Evolutionary conservation across 2,888 invertebrate species (phyloP), one percentile per base, ranked within the genome.

Genomic region (Agriotes lineatus): DNA sequence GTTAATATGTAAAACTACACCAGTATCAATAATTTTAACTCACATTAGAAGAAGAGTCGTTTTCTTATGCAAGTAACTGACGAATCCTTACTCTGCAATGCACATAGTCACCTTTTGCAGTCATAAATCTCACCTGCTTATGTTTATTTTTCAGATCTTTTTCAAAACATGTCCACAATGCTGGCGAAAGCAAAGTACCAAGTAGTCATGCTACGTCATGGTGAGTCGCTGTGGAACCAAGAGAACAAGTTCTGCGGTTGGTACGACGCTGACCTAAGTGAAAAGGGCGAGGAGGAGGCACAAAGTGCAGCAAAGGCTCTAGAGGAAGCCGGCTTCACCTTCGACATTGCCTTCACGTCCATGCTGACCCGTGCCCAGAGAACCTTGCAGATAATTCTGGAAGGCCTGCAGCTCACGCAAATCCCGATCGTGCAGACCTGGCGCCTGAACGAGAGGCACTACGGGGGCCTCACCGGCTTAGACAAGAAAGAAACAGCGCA

Each of bases 381-480:
- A 67, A 95, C 95, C 0, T 83, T 95, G 39, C 87, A 88, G 57
- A 81, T 88, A 0, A 89, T 95, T 69, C 83, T 95, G 5, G 85
- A 89, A 66, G 90, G 91, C 78, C 87, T 91, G 42, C 89, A 87
- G 0, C 91, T 92, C 77, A 82, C 88, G n/a, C 86, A 89, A 73
- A 83, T 95, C 71, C 91, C 92, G 0, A 84, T 92, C 5, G 81
- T 87, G 3, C 90, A 91, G 79, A 91, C 93, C 7, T 96, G 96
- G 96, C 88, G 95, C 10, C 85, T 96, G 22, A 95, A 95, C 78
- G 95, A 96, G 82, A 89, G 96, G 67, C 96, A 96, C 80, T 96
- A 95, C 78, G 96, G 96, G 57, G 93, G 93, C 39, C 87, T 96
- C 4, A 96, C 95, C 9, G 95, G 95, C 1, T 87, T 93, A 69